Base-by-base conservation (phyloP, 1,140 invertebrate genomes). In the Drosophila orosa region DNA sequence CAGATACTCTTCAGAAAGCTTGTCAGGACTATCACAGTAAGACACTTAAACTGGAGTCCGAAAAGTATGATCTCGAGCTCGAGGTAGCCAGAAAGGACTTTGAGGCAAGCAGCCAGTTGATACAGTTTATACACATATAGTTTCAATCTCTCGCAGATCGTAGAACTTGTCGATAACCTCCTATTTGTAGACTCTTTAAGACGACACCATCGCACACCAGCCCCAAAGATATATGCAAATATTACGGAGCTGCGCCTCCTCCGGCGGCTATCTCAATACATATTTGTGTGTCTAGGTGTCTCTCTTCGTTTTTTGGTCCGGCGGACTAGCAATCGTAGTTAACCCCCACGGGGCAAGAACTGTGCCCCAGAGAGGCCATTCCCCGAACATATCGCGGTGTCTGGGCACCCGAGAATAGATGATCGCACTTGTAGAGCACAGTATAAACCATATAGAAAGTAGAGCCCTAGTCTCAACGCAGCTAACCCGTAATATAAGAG, bases 41-140 rank as follows among this genome's bases (percentile, higher is more conserved):
- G 93, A 96, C 98, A 93, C 93, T 93, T 92, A 93, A 94, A 87
- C 95, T 99, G 92, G 98, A 99, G 94, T 96, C 96, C 93, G 95
- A 96, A 94, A 98, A 99, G 94, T 99, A 98, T 94, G 98, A 99
- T 95, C 95, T 98, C 94, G 98, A 99, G 94, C 95, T 95, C 93
- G 96, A 97, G 94, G 97, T 99, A 93, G 95, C 96, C 93, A 96
- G 95, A 93, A 98, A 97, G 95, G 97, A 98, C 93, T 95, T 95
- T 92, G 97, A 97, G 96, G 96, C 97, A 94, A 94, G 94, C 68
- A 44, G 68, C 25, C 63, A 67, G 31, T 54, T 54, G 50, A 54
- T 54, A 48, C 47, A 48, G 45, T 48, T 48, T 22, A 35, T 33
- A 54, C 50, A 54, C 15, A 35, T 35, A 22, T 3, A 71, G 52